Conservation (phyloP, 2,113 vertebrate genomes). For the Lophochroa leadbeateri region DNA sequence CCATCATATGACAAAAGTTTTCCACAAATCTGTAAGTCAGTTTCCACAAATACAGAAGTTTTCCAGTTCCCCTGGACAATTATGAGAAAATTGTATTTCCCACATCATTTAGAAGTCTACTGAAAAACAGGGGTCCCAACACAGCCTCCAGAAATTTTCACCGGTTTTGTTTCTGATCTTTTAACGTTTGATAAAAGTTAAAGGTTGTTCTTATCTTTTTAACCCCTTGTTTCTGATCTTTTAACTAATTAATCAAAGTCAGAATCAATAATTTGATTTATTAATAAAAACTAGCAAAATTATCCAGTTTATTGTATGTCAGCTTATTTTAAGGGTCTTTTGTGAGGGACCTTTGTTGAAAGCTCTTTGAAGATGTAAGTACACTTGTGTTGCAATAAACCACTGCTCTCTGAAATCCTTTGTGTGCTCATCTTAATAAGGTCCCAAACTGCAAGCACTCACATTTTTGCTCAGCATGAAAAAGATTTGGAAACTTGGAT, state of each 20-base stretch:
- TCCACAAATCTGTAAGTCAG: background rate
- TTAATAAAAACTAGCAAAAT: background rate
- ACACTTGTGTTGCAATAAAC: background rate
- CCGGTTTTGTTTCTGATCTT: background rate
- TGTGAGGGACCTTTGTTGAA: background rate
- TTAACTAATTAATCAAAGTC: background rate
- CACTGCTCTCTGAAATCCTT: background rate
- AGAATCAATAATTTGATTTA: background rate
- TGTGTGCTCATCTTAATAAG: background rate
- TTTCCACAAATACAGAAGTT: background rate
- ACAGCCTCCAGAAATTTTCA: background rate
- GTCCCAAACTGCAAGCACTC: background rate
- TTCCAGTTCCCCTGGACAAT: background rate
- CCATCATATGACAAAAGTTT: background rate
- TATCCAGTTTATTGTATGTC: background rate
- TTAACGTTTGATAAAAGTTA: background rate
- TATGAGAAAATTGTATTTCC: background rate
- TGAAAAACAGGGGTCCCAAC: background rate
- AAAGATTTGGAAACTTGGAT: background rate
- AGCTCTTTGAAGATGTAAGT: background rate
- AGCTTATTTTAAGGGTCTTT: background rate
- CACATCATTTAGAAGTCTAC: background rate
- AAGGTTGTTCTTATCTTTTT: background rate
- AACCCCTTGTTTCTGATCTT: background rate
- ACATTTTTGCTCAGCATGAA: background rate